These are phyloP conservation scores for Capitulum mitella DNA, from an alignment of 2,888 invertebrate species.

Conservation along the genomic window DNA sequence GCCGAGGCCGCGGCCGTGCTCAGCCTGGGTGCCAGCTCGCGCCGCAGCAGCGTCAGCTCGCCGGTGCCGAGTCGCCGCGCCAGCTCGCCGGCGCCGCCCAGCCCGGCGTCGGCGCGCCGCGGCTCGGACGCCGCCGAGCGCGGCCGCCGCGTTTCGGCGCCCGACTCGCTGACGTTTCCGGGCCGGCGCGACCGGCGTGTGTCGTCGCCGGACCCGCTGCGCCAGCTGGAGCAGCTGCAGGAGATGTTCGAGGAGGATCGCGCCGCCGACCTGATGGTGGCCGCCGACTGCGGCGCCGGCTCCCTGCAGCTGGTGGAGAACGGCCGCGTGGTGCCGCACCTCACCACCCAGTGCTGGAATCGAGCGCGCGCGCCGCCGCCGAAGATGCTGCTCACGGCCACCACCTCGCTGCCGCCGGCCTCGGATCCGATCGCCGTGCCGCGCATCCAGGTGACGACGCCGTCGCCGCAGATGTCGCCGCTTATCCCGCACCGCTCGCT, in stretches of 20 bases:
- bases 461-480: conserved; percentile 52
- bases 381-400: conserved; percentile 39
- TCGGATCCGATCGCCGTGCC: conserved; percentile 53
- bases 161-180: neutral
- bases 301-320: conserved; percentile 39
- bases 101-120: conserved; percentile 33
- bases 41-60: neutral
- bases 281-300: conserved; percentile 42
- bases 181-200: neutral
- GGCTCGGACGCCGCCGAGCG: conserved; percentile 34
- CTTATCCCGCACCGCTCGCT: conserved; percentile 74
- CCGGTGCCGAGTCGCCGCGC: neutral
- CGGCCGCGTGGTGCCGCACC: conserved; percentile 42
- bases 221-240: conserved; percentile 29
- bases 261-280: conserved; percentile 38
- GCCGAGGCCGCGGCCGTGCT: neutral
- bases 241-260: conserved; percentile 36
- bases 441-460: conserved; percentile 50
- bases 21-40: neutral
- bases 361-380: conserved; percentile 41
- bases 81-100: conserved; percentile 3
- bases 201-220: neutral
- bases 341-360: conserved; percentile 42
- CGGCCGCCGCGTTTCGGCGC: neutral
- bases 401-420: neutral